Evolutionary conservation across 2,888 invertebrate species (phyloP).

Genomic region (Synergus japonicus): DNA sequence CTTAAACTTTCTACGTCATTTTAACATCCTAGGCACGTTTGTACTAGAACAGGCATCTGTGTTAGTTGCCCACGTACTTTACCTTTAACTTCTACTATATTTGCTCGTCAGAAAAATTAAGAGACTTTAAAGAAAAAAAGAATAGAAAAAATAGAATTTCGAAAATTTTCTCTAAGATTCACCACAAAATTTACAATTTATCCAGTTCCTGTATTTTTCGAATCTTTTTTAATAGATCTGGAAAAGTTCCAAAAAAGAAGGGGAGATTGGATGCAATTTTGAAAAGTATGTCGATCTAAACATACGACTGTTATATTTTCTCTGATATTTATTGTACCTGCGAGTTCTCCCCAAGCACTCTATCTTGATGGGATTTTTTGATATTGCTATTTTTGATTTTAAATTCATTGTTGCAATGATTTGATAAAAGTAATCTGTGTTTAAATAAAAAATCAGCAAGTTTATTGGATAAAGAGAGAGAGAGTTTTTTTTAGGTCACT

Average conservation of each 20-base stretch:
- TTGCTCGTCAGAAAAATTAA: constrained; percentile 6
- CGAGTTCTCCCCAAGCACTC: constrained; percentile 17
- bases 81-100: background rate
- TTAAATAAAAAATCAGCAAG: too few species aligned
- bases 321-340: constrained; percentile 17
- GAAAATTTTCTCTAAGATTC: too few species aligned
- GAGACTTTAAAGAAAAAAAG: background rate
- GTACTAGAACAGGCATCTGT: background rate
- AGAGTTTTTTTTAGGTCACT: constrained; percentile 58
- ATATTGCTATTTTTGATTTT: constrained; percentile 4
- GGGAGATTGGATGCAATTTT: constrained; percentile 2
- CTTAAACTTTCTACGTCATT: constrained; percentile 1
- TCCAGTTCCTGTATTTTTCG: background rate
- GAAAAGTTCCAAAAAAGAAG: background rate
- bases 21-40: constrained; percentile 17
- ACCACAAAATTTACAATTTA: background rate
- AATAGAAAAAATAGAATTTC: background rate
- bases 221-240: background rate
- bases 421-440: too few species aligned
- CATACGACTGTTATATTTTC: background rate
- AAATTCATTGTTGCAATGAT: background rate
- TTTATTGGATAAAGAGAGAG: background rate
- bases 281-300: background rate
- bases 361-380: constrained; percentile 27
- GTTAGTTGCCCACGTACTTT: background rate